Conservation (phyloP, 1,140 invertebrate species). For the Bicyclus anynana region DNA sequence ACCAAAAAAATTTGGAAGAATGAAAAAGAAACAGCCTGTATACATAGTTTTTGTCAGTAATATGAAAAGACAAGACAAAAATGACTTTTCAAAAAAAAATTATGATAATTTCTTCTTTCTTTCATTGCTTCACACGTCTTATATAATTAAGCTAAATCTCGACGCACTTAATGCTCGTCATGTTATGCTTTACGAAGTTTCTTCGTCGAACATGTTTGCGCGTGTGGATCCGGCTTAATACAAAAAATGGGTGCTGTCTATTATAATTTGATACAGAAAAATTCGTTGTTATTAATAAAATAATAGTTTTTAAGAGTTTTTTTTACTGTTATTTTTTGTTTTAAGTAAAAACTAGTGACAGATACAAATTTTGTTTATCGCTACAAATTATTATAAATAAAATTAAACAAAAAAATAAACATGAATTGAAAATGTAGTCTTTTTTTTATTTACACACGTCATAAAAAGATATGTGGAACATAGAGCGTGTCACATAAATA, state of each 20-base stretch:
- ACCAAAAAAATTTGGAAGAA: too few relatives aligned
- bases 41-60: too few relatives aligned
- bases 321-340: conserved; percentile 26
- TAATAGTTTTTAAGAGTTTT: conserved; percentile 21
- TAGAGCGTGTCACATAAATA: too few relatives aligned
- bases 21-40: too few relatives aligned
- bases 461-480: too few relatives aligned
- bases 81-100: too few relatives aligned
- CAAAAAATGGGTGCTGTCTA: conserved; percentile 1
- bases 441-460: neutral
- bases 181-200: too few relatives aligned
- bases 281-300: conserved; percentile 23
- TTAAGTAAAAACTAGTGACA: conserved; percentile 18
- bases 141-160: neutral
- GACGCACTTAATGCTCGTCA: too few relatives aligned
- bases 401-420: conserved; percentile 1
- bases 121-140: too few relatives aligned
- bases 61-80: too few relatives aligned
- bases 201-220: too few relatives aligned
- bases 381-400: neutral
- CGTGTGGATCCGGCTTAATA: neutral
- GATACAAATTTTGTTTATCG: conserved; percentile 22
- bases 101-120: too few relatives aligned
- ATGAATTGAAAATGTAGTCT: neutral
- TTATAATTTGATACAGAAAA: neutral